Base-by-base conservation (phyloP, 2,888 invertebrate genomes). In the Acleris cristana region DNA sequence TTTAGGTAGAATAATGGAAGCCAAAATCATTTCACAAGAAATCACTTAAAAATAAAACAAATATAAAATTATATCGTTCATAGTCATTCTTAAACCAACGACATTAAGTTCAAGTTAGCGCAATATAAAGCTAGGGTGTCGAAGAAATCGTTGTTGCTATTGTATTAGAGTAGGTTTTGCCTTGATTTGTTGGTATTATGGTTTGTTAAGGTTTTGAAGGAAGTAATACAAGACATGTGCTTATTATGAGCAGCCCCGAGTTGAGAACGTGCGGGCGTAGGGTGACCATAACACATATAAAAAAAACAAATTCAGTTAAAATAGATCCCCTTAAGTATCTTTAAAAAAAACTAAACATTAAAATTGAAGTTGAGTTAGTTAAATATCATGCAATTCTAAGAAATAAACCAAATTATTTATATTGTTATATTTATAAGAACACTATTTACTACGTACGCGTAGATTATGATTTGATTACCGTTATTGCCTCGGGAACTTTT, bases 211-310 rank as follows among this genome's bases (percentile, higher is more conserved):
- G 73, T 72, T 80, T 79, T 76, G 72, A 79, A 86, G 87, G 88
- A 88, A 88, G 86, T 83, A 83, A 84, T 82, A 80, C 78, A 82
- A 78, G 79, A 78, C 81, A 82, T 81, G 80, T 83, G 81, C 83
- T 83, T 86, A 86, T 86, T 87, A 87, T 81, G 81, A 79, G 80
- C 80, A 79, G 83, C 82, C 84, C 84, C 85, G 82, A 83, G 76
- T 78, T 70, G 74, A 77, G 75, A 80, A 74, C 76, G 66, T 69
- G 76, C 74, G 76, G 62, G 66, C n/a, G 73, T 82, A 81, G 80
- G 74, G 73, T 82, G 77, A 74, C 83, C 78, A 83, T 76, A 65
- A 14, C 14, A 66, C 54, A 51, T 1, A 51, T 10, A 19, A 51
- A 51, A 51, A 51, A 19, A 12, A 49, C n/a, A n/a, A n/a, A n/a